Base-by-base conservation (phyloP, 2,888 invertebrate genomes). In the Ethmia dodecea region DNA sequence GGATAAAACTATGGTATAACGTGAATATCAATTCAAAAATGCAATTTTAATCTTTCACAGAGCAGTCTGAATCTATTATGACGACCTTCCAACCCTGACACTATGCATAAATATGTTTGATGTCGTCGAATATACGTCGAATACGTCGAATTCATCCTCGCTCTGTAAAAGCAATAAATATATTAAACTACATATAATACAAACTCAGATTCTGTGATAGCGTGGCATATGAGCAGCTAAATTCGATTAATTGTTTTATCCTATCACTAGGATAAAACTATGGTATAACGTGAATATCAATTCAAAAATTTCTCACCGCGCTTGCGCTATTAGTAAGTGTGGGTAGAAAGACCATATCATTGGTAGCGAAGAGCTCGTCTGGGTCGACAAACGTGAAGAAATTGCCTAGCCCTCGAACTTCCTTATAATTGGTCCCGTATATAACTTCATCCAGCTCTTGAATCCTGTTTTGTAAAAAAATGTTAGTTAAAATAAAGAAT, bases 21-120 rank as follows among this genome's bases (percentile, higher is more conserved):
- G n/a, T n/a, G n/a, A n/a, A n/a, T n/a, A n/a, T n/a, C n/a, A n/a
- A n/a, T n/a, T n/a, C n/a, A n/a, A n/a, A 22, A 22, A 18, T 56
- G 54, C 6, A 72, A 13, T 35, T 69, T 71, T 3, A 73, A 50
- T 2, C 63, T 48, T 33, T 64, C 59, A 13, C 65, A 63, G 12
- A 71, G 18, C 8, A 33, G 26, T 4, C 46, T 40, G 45, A 70
- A 74, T 14, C 56, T 48, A 4, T 42, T 40, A 22, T 61, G 52
- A 27, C 66, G 59, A 0, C 72, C 71, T 35, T 74, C 73, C 16
- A 74, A 27, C 1, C 73, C 73, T 3, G 74, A 70, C 12, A 72
- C 38, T 14, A 70, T 49, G 37, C 53, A 58, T 28, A 72, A 37
- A 32, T 63, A 59, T 1, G 44, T 42, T 22, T 45, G 40, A 8